phyloP scores from a whole-genome alignment of 2,797 vertebrate genomes.

The Pangasius djambal region DNA sequence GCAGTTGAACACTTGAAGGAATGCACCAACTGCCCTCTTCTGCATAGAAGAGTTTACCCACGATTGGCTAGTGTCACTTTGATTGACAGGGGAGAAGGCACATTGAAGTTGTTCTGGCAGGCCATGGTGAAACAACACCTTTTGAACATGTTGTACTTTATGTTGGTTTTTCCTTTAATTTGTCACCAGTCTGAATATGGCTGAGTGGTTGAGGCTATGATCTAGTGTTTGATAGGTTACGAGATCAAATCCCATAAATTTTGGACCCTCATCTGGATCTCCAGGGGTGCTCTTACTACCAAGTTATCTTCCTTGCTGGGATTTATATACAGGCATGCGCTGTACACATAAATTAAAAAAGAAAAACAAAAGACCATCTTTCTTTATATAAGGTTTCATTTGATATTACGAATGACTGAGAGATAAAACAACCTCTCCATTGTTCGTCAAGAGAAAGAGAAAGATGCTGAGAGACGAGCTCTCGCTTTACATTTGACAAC shows the following conservation, averaged over 20 bases:
- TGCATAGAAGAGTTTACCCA: neutral
- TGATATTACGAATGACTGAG: slow-evolving; percentile 7
- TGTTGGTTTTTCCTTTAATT: neutral
- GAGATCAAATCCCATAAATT: neutral
- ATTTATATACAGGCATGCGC: neutral
- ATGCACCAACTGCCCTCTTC: neutral
- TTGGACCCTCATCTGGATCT: too few species aligned
- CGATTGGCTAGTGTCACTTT: neutral
- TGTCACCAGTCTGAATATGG: neutral
- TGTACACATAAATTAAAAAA: neutral
- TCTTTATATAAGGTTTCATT: neutral
- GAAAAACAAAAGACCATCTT: neutral
- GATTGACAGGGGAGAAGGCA: neutral
- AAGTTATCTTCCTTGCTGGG: neutral
- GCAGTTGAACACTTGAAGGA: neutral
- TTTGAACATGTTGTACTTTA: neutral
- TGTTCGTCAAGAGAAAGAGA: slow-evolving; percentile 35
- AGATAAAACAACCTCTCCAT: slow-evolving; percentile 53
- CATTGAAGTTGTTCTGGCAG: neutral
- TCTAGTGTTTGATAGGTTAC: neutral
- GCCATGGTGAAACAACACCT: neutral
- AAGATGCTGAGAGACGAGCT: slow-evolving; percentile 25
- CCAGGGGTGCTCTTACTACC: neutral
- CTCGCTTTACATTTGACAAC: slow-evolving; percentile 60
- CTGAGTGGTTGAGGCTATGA: neutral